These are phyloP conservation scores for Syngnathus typhle DNA, from an alignment of 2,113 vertebrate genomes.

Conservation along the genomic window DNA sequence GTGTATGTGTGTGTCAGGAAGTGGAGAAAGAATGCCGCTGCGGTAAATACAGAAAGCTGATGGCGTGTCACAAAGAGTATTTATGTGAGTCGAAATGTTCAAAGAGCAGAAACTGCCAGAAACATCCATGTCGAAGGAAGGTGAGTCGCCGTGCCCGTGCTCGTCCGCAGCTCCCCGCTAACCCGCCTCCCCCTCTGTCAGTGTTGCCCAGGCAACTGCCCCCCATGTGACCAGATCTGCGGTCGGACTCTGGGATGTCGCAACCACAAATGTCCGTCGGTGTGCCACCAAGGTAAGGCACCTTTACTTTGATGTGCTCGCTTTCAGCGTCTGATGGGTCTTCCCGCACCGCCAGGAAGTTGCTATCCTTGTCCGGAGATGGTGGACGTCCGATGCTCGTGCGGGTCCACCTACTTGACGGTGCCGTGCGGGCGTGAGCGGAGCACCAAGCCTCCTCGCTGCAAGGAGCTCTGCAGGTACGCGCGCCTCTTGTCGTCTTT, in stretches of 20 bases:
- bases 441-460: slow-evolving; percentile 59
- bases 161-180: neutral
- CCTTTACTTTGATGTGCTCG: neutral
- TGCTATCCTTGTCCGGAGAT: slow-evolving; percentile 61
- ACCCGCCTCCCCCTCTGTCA: slow-evolving; percentile 32
- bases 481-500: neutral
- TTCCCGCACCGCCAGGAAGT: slow-evolving; percentile 27
- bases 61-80: slow-evolving; percentile 91
- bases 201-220: slow-evolving; percentile 96
- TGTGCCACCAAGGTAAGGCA: slow-evolving; percentile 88
- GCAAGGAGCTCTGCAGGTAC: slow-evolving; percentile 57
- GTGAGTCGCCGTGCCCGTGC: slow-evolving; percentile 43
- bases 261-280: slow-evolving; percentile 94
- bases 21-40: slow-evolving; percentile 93
- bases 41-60: slow-evolving; percentile 80
- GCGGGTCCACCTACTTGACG: slow-evolving; percentile 1
- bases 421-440: slow-evolving; percentile 57
- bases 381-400: slow-evolving; percentile 46
- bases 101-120: slow-evolving; percentile 81
- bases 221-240: slow-evolving; percentile 88
- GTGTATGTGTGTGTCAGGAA: slow-evolving; percentile 69
- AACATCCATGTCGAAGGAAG: slow-evolving; percentile 93
- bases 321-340: neutral
- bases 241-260: slow-evolving; percentile 85
- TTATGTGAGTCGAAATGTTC: slow-evolving; percentile 91